phyloP scores from a whole-genome alignment of 2,113 vertebrate species.

The Pygoscelis antarcticus region DNA sequence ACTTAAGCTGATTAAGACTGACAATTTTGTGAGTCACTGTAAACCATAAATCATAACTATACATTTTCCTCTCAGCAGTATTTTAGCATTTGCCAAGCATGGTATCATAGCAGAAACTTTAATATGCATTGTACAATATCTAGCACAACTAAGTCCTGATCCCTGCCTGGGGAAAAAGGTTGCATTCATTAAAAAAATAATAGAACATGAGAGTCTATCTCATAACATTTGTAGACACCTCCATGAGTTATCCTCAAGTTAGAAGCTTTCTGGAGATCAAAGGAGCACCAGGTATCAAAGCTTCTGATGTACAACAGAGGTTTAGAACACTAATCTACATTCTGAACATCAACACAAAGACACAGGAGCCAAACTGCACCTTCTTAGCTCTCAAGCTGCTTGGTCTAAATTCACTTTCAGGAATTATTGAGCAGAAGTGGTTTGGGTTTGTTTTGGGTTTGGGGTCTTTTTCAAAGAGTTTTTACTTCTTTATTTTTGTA shows the following conservation, averaged over 20 bases:
- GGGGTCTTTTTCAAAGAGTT: neutral
- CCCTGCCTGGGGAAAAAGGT: neutral
- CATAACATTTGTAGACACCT: neutral
- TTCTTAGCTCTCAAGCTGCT: neutral
- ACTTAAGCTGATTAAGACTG: neutral
- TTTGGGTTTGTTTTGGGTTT: neutral
- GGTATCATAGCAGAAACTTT: neutral
- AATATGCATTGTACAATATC: neutral
- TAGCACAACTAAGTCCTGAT: neutral
- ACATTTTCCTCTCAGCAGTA: neutral
- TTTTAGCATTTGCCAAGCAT: neutral
- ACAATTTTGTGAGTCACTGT: neutral
- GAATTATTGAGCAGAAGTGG: neutral
- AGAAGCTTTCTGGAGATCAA: slow-evolving; percentile 3
- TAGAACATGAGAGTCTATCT: neutral
- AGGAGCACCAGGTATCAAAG: neutral
- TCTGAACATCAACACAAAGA: neutral
- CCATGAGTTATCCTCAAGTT: neutral
- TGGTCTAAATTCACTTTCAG: neutral
- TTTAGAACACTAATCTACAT: neutral
- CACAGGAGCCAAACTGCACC: neutral
- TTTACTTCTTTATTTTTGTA: neutral
- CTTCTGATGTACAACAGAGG: neutral
- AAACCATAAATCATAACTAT: neutral
- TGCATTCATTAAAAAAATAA: neutral